Base-by-base conservation (phyloP, 1,140 invertebrate genomes). In the Centruroides sculpturatus region DNA sequence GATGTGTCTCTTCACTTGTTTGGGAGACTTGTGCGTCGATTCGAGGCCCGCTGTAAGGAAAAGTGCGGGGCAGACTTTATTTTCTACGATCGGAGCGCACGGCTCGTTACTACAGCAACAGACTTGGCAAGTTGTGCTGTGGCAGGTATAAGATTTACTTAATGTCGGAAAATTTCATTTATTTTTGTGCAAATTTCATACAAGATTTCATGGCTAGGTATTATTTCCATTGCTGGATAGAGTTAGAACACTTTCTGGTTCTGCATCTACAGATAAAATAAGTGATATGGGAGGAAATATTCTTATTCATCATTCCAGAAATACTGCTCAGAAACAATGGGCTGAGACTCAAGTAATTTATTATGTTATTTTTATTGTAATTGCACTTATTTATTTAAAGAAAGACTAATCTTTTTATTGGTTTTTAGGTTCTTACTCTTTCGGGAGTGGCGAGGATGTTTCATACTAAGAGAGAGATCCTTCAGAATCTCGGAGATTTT, bases 281-380 rank as follows among this genome's bases (percentile, higher is more conserved):
- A 59, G 65, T 12, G 88, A 94, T 69, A 85, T 62, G 57, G 64
- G 87, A 54, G 89, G 88, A 52, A 94, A 94, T 70, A 94, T 99
- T 66, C 78, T 99, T 0, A 97, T 99, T 67, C 96, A 99, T 76
- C 96, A 99, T 75, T 95, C 93, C 0, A 80, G 96, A 66, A 98
- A 99, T 74, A 99, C 96, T 0, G 93, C 94, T 13, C 92, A 97
- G 71, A 99, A 99, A 70, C 96, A 99, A 72, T 99, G 96, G 96
- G 92, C 94, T 7, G 96, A 99, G 76, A 99, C 96, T 5, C 89
- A 93, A 77, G 89, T 86, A 54, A 55, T 59, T 57, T 60, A 59
- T 50, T 53, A 57, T 63, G 58, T 57, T 67, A 52, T 5, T 23
- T 56, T 12, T 11, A 55, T 10, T 55, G 71, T 55, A 11, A 35